Evolutionary conservation across 2,888 invertebrate species (phyloP).

Genomic region (Orthonevra nobilis): DNA sequence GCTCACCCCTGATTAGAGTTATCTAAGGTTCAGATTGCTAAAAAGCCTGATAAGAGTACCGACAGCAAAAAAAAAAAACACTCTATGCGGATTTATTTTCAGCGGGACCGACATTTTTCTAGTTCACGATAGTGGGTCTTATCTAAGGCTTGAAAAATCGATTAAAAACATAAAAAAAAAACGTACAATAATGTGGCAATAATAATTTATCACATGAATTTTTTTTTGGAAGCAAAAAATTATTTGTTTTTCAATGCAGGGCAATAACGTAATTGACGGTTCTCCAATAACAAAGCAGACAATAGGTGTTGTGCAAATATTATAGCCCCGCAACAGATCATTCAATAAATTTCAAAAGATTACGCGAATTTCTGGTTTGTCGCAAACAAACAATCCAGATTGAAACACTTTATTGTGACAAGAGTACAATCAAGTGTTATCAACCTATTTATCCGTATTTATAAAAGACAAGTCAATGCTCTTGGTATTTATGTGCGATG

Average conservation of each 20-base stretch:
- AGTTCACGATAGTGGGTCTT: conserved; percentile 1
- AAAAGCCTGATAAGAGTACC: not conserved
- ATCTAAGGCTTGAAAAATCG: conserved; percentile 15
- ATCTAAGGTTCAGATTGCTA: conserved; percentile 2
- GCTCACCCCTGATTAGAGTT: not conserved
- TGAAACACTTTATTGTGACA: no score
- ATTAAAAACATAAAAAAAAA: not conserved
- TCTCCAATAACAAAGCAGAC: no score
- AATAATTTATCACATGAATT: no score
- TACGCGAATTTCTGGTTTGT: not conserved
- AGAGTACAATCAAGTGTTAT: no score
- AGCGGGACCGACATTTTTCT: not conserved
- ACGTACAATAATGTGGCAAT: not conserved
- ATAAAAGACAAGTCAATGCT: conserved; percentile 28
- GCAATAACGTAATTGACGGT: not conserved
- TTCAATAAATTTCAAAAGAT: conserved; percentile 10
- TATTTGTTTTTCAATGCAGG: no score
- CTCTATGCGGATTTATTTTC: not conserved
- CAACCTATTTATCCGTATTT: no score
- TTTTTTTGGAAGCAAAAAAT: no score
- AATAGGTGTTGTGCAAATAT: no score
- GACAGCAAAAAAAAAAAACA: no score
- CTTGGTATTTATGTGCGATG: no score
- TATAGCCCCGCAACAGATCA: conserved; percentile 5
- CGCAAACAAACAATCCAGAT: no score